Base-by-base conservation (phyloP, 2,113 vertebrate species). In the Trichechus manatus region DNA sequence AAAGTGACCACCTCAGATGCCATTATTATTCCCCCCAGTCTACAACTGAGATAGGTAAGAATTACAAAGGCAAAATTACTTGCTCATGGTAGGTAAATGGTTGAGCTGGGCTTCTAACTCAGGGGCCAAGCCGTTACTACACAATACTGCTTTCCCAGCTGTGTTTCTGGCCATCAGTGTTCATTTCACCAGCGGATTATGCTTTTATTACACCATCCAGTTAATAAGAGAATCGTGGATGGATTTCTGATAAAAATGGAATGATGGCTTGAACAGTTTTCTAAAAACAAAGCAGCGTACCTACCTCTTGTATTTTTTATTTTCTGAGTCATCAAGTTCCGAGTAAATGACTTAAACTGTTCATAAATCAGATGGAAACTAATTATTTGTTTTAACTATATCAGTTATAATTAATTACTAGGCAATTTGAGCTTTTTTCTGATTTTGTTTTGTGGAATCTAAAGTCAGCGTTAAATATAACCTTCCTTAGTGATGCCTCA, bases 301-400 rank as follows among this genome's bases (percentile, higher is more conserved):
- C 56, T 59, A 74, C 47, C 27, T 96, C 64, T 83, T 79, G 27
- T 13, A 8, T 47, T 89, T 91, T 87, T 94, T 85, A 56, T 90
- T 88, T 91, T 93, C 72, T 82, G 61, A 90, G 74, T 63, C 44
- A 91, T 86, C 96, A 84, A 74, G 42, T 97, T 91, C 11, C n/a
- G 72, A 94, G 59, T 47, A 82, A 95, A 93, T 93, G 61, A 56
- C 66, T 96, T 92, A 74, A 53, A 82, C 44, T 95, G 17, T 56
- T 91, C 82, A 56, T 95, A 89, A 91, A 83, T 95, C 53, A 86
- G 53, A 74, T 88, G 50, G 22, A 95, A 97, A 95, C 36, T 78
- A 87, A 96, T 97, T 95, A 94, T 88, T 97, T 95, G 78, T 91
- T 97, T 94, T 75, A 96, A 82, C 33, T 50, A 92, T 19, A 87